Evolutionary conservation across 2,797 vertebrate species (phyloP), one percentile per base, ranked within the genome.

Genomic region (Hippoglossus hippoglossus): DNA sequence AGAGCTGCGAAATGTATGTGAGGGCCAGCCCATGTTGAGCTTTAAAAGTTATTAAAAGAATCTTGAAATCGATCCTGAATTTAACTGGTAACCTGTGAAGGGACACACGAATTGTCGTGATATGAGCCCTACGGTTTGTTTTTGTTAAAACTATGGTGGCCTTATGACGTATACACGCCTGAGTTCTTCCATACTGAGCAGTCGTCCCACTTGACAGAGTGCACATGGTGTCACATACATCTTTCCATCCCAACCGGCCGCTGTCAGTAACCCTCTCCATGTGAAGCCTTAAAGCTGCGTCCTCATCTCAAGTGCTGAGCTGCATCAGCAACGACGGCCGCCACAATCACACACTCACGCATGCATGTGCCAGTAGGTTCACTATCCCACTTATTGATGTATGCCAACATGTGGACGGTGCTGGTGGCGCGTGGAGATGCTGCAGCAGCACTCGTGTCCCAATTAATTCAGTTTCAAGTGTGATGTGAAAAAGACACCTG

Each of bases 391-490:
- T 54, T 55, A 47, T 15, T 56, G 63, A 82, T 71, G 61, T 68
- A 63, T 26, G 34, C 61, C 59, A 55, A 26, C 51, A 6, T 67
- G 63, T 47, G 61, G 51, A 70, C 1, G 7, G 34, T 6, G 58
- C 44, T 53, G 81, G 39, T 70, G 71, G 39, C 61, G 58, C 39
- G 73, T 52, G 55, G 66, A 86, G 75, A 51, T 57, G 60, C 46
- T 41, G 59, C 50, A 34, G 56, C 59, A 64, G 55, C 77, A 75
- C 84, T 91, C 34, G 16, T 87, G 26, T 46, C 16, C 3, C 34
- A 63, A 83, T 80, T 39, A 82, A 90, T 87, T 90, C 82, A 71
- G 47, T 59, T 80, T 89, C 53, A 62, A 90, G 83, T 72, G 77
- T 3, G 2, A 55, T 59, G 8, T 67, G 59, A 74, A 77, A 71